phyloP scores from a whole-genome alignment of 2,113 vertebrate species.

The Larimichthys polyactis region DNA sequence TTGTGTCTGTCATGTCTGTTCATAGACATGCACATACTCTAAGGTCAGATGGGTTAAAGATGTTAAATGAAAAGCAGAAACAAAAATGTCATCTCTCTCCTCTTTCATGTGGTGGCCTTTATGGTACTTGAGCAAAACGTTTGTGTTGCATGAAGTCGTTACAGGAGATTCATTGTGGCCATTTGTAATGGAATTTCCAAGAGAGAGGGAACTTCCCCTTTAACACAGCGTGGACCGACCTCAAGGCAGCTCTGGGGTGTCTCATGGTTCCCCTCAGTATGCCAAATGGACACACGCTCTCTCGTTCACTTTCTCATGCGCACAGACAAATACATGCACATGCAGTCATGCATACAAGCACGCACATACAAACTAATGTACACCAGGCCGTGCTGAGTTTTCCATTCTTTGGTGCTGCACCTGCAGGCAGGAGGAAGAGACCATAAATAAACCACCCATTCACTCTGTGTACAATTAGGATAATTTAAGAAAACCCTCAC shows the following conservation, averaged over 20 bases:
- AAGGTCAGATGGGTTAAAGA: neutral
- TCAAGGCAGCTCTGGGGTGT: constrained; percentile 32
- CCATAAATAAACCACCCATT: constrained; percentile 46
- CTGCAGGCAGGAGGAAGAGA: constrained; percentile 29
- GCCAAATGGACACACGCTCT: constrained; percentile 27
- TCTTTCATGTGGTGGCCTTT: constrained; percentile 21
- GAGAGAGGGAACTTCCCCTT: constrained; percentile 39
- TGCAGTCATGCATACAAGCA: constrained; percentile 5
- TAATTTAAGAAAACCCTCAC: constrained; percentile 31
- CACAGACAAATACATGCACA: neutral
- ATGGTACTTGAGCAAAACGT: constrained; percentile 10
- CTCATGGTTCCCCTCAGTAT: constrained; percentile 44
- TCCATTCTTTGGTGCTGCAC: constrained; percentile 45
- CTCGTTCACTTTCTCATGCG: neutral
- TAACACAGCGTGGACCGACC: neutral
- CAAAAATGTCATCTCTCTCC: constrained; percentile 23
- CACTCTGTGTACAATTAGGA: constrained; percentile 27
- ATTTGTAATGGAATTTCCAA: constrained; percentile 65
- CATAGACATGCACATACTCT: neutral
- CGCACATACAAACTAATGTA: constrained; percentile 28
- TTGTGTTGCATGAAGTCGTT: constrained; percentile 23
- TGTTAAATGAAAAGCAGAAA: constrained; percentile 31
- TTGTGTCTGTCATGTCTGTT: neutral
- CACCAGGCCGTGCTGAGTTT: constrained; percentile 31
- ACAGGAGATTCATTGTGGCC: constrained; percentile 41